Evolutionary conservation across 2,113 vertebrate genomes (phyloP).

Genomic region (Phoenicopterus ruber): DNA sequence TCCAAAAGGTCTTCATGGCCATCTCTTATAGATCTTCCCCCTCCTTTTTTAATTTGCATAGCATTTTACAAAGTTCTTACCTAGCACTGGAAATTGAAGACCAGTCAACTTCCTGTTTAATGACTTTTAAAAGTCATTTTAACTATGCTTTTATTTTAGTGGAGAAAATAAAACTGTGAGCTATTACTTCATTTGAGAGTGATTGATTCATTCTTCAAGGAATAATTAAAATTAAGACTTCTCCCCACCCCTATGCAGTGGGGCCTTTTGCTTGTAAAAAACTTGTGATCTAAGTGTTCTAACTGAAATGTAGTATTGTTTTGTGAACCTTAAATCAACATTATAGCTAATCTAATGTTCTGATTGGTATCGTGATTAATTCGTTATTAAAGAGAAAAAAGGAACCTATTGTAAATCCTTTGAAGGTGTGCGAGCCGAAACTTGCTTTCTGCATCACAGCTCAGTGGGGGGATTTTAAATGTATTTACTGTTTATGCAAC

Average conservation of each 20-base stretch:
- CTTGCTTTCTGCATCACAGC: background rate
- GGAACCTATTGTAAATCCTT: background rate
- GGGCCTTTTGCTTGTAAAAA: background rate
- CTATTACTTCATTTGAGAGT: background rate
- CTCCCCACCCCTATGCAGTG: fast-evolving
- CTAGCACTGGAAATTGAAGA: background rate
- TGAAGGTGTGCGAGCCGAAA: background rate
- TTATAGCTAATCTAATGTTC: background rate
- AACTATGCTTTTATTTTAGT: background rate
- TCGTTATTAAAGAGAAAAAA: background rate
- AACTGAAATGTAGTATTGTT: background rate
- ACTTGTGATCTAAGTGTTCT: background rate
- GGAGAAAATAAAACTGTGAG: background rate
- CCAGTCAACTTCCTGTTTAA: background rate
- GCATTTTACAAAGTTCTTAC: background rate
- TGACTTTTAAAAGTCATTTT: background rate
- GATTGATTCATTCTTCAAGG: background rate
- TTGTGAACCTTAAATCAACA: background rate
- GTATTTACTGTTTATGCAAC: constrained; percentile 1
- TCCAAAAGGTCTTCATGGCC: background rate
- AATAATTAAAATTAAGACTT: background rate
- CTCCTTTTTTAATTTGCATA: fast-evolving
- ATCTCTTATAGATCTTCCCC: background rate
- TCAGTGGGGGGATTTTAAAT: background rate
- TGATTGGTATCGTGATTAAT: background rate